Evolutionary conservation across 2,797 vertebrate species (phyloP).

Genomic region (Chanos chanos): DNA sequence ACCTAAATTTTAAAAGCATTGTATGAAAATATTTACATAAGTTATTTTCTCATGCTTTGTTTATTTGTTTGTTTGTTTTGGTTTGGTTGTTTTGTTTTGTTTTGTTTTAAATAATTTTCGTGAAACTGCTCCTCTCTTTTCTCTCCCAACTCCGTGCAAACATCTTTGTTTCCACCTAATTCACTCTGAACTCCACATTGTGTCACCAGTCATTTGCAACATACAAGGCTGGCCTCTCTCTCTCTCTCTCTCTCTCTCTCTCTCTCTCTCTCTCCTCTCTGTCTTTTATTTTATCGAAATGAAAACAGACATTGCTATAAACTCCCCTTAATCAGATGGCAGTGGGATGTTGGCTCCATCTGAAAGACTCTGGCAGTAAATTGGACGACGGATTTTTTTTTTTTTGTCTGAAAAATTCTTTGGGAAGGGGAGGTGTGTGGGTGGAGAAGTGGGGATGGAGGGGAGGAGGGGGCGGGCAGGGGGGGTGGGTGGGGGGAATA

Average conservation of each 20-base stretch:
- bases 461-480: not conserved
- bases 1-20: no score
- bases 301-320: constrained; percentile 68
- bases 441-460: not conserved
- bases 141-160: not conserved
- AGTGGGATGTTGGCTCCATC: constrained; percentile 67
- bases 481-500: constrained; percentile 38
- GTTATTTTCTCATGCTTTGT: constrained; percentile 6
- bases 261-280: constrained; percentile 37
- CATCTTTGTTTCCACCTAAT: constrained; percentile 38
- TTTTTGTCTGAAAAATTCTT: constrained; percentile 59
- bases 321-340: constrained; percentile 67
- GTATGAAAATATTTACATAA: no score
- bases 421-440: not conserved
- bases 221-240: constrained; percentile 41
- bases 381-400: constrained; percentile 71
- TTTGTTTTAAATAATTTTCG: not conserved
- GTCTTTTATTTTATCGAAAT: constrained; percentile 56
- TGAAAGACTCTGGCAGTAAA: constrained; percentile 73
- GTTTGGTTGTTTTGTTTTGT: no score
- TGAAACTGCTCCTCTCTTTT: constrained; percentile 14
- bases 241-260: no score
- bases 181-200: constrained; percentile 42
- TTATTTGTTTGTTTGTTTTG: no score
- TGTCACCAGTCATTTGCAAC: constrained; percentile 44